Conservation (phyloP, 1,140 invertebrate species). For the Musca vetustissima region DNA sequence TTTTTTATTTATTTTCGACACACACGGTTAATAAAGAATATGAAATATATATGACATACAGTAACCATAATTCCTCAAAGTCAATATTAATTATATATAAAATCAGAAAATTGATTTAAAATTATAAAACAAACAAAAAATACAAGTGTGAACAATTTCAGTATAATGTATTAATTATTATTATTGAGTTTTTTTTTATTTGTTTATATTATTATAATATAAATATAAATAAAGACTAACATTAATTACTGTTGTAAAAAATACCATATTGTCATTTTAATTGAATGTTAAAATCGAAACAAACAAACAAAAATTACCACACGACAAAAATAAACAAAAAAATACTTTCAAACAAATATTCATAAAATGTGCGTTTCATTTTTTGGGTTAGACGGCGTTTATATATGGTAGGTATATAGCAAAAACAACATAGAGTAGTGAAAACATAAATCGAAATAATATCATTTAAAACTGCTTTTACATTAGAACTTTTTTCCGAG, state of each 20-base stretch:
- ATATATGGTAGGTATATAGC: too few relatives aligned
- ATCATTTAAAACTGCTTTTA: too few relatives aligned
- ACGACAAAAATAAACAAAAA: slow-evolving; percentile 10
- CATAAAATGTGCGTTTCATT: background rate
- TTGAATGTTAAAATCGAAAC: slow-evolving; percentile 14
- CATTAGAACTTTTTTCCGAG: too few relatives aligned
- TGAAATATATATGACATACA: background rate
- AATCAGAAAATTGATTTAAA: background rate
- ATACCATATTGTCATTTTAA: slow-evolving; percentile 18
- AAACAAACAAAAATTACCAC: slow-evolving; percentile 14
- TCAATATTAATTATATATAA: slow-evolving; percentile 14
- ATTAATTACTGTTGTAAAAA: slow-evolving; percentile 18
- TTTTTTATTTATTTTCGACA: slow-evolving; percentile 20
- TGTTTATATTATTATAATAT: too few relatives aligned
- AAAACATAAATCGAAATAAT: too few relatives aligned
- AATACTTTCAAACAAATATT: slow-evolving; percentile 4
- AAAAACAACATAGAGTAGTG: too few relatives aligned
- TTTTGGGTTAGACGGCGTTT: too few relatives aligned
- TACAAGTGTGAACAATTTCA: too few relatives aligned
- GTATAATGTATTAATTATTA: too few relatives aligned
- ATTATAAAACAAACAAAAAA: slow-evolving; percentile 1
- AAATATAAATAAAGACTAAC: background rate
- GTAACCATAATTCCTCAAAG: slow-evolving; percentile 20
- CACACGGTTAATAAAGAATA: background rate
- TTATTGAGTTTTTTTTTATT: too few relatives aligned